Percentiles rank a stretch among this genome's conserved stretches.
phyloP scores from a whole-genome alignment of 2,797 vertebrate species.

The Avahi laniger region DNA sequence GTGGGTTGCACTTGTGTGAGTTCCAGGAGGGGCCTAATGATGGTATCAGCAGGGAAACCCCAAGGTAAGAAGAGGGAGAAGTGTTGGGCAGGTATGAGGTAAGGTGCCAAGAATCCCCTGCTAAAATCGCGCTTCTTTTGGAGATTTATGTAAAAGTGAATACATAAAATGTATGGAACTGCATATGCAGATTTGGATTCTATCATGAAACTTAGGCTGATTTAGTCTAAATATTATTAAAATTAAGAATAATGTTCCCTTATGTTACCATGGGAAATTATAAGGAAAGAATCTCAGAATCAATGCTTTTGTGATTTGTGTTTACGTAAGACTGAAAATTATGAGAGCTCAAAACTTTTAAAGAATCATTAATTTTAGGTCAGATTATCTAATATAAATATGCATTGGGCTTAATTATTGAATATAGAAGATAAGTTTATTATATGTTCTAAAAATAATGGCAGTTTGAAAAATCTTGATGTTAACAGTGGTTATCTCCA shows the following conservation, averaged over 20 bases:
- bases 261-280: background rate
- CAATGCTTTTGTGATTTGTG: background rate
- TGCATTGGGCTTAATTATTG: background rate
- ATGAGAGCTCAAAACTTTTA: background rate
- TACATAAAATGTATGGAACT: background rate
- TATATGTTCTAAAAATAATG: background rate
- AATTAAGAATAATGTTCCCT: conserved; percentile 42
- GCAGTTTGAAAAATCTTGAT: background rate
- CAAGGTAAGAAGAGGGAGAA: background rate
- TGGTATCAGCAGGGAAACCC: background rate
- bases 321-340: background rate
- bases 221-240: conserved; percentile 30
- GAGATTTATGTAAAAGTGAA: background rate
- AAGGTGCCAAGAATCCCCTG: no score
- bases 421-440: background rate
- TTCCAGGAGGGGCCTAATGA: background rate
- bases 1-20: background rate
- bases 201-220: background rate
- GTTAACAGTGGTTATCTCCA: background rate
- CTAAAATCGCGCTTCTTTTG: background rate
- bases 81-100: background rate
- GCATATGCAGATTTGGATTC: background rate
- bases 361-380: background rate
- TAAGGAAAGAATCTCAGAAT: conserved; percentile 7
- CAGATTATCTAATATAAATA: background rate